Conservation (phyloP, 2,888 invertebrate species). For the Drosophila rellima region DNA sequence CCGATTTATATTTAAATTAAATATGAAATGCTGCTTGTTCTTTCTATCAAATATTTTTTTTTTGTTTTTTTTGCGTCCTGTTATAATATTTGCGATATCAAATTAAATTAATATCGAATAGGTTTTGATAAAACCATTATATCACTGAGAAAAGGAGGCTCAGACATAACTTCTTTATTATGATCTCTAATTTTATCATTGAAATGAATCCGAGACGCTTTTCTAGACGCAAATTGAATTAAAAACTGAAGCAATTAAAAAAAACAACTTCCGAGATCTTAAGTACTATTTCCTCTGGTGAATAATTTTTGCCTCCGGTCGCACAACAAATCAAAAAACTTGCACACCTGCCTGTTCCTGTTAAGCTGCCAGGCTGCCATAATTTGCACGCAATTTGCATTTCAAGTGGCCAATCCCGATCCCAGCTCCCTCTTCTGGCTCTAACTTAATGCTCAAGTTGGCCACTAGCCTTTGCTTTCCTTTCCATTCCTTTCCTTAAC, state of each 20-base stretch:
- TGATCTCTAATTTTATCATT: slow-evolving; percentile 8
- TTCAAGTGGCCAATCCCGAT: slow-evolving; percentile 88
- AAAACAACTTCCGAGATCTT: slow-evolving; percentile 60
- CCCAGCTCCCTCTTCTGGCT: not conserved
- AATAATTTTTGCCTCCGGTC: slow-evolving; percentile 32
- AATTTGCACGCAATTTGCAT: slow-evolving; percentile 86
- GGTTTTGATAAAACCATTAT: too few relatives aligned
- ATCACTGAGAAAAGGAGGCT: not conserved
- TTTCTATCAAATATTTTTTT: too few relatives aligned
- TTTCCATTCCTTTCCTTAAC: slow-evolving; percentile 16
- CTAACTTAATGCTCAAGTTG: slow-evolving; percentile 60
- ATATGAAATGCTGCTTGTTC: too few relatives aligned
- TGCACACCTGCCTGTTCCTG: slow-evolving; percentile 61
- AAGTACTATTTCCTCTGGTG: slow-evolving; percentile 64
- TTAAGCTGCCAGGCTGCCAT: slow-evolving; percentile 86
- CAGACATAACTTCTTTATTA: not conserved
- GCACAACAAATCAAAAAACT: slow-evolving; percentile 53
- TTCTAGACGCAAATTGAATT: slow-evolving; percentile 63
- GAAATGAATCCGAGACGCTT: slow-evolving; percentile 8
- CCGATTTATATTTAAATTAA: too few relatives aligned
- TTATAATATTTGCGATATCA: too few relatives aligned
- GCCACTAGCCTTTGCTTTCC: slow-evolving; percentile 46
- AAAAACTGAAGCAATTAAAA: slow-evolving; percentile 64
- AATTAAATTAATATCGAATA: too few relatives aligned
- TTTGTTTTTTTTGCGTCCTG: too few relatives aligned